phyloP scores from a whole-genome alignment of 2,888 invertebrate genomes.

The Xestoiulus laeticollis region DNA sequence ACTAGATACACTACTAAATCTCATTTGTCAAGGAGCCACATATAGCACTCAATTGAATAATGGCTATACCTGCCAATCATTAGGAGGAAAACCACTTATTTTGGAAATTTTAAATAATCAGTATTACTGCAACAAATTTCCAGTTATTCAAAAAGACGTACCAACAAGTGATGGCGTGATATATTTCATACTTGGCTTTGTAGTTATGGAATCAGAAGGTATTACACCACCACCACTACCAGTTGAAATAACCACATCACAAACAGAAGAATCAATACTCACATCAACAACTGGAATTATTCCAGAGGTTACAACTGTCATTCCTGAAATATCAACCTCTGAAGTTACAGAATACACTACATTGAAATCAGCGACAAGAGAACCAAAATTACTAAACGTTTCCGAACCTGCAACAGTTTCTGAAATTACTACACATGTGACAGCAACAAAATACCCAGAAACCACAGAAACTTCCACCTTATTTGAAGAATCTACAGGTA shows the following conservation, averaged over 20 bases:
- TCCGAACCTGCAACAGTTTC: not conserved
- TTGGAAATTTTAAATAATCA: not conserved
- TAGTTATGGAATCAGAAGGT: not conserved
- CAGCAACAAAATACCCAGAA: not conserved
- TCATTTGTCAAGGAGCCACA: slow-evolving; percentile 42
- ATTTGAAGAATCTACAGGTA: not conserved
- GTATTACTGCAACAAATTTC: slow-evolving; percentile 48
- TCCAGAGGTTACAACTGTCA: not conserved
- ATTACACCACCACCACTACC: not conserved
- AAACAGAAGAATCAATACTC: not conserved
- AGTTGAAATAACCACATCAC: not conserved
- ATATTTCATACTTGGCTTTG: slow-evolving; percentile 13
- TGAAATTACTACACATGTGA: not conserved
- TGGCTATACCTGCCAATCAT: slow-evolving; percentile 41
- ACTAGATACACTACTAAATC: slow-evolving; percentile 36
- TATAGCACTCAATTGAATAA: slow-evolving; percentile 44
- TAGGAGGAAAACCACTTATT: slow-evolving; percentile 46
- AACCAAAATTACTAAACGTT: not conserved
- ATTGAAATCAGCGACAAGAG: not conserved
- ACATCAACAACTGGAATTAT: not conserved
- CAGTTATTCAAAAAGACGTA: slow-evolving; percentile 9
- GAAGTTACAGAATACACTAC: slow-evolving; percentile 42
- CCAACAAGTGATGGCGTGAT: slow-evolving; percentile 48
- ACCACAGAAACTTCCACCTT: not conserved
- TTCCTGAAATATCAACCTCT: not conserved